Evolutionary conservation across 2,113 vertebrate species (phyloP), one percentile per base, ranked within the genome.

Genomic region (Phocoena phocoena): DNA sequence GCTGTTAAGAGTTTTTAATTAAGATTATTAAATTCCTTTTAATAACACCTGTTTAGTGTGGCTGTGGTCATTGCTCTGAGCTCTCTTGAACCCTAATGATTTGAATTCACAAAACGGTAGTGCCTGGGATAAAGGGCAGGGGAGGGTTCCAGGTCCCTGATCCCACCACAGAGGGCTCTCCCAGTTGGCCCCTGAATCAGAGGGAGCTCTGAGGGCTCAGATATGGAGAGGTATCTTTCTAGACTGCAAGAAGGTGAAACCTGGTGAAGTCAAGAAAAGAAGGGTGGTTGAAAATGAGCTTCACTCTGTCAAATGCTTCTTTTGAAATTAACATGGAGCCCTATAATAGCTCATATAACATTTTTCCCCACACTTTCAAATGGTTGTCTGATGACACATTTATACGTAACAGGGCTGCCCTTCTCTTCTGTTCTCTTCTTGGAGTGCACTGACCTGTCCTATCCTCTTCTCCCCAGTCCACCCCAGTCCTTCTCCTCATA

Each of bases 11-110:
- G 97, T 98, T 99, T 99, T 99, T 99, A 98, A 99, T 98, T 98
- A 98, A 98, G 98, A 98, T 96, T 98, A 99, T 99, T 99, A 99
- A 99, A 99, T 98, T 98, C 98, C 98, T 98, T 99, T 99, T 99
- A 98, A 98, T 98, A 99, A 98, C 98, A 99, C 58, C 71, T 70
- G 89, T 89, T 80, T 88, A 77, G 92, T 58, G 74, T 85, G 80
- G 41, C 44, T 71, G 87, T 97, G 95, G 26, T 98, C 92, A 97
- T 96, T 98, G 87, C 71, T 53, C 3, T 44, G 93, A 33, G 8
- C 53, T 76, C 23, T 12, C 53, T 44, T 77, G 36, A 50, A 21
- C 15, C n/a, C 25, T n/a, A n/a, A 41, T 71, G 41, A 55, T 50
- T 70, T 88, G 74, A 89, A 92, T 79, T 96, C 58, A 55, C 33